phyloP scores from a whole-genome alignment of 2,888 invertebrate species.

The Eilema sororculum region DNA sequence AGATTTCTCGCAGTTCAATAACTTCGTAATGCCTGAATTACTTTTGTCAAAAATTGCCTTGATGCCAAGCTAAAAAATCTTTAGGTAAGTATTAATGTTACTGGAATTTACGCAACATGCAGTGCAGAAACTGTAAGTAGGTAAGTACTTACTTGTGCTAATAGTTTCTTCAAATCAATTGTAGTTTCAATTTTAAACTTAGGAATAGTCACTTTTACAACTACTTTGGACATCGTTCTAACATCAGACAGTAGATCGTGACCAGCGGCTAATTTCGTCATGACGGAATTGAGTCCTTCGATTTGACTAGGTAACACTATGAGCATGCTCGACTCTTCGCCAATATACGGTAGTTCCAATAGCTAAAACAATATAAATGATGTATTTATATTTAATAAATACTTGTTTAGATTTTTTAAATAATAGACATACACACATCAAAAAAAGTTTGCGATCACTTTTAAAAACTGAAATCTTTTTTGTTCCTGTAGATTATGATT shows the following conservation, averaged over 20 bases:
- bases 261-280: constrained; percentile 86
- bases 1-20: constrained; percentile 80
- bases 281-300: constrained; percentile 88
- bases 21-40: constrained; percentile 89
- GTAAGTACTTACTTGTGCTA: constrained; percentile 87
- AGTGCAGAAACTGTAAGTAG: neutral
- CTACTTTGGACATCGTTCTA: constrained; percentile 75
- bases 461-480: no score
- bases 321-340: constrained; percentile 90
- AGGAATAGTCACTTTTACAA: constrained; percentile 91
- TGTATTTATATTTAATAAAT: no score
- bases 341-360: constrained; percentile 91
- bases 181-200: constrained; percentile 93
- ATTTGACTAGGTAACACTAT: constrained; percentile 91
- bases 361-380: constrained; percentile 83
- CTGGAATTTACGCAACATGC: neutral
- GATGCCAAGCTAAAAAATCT: constrained; percentile 89
- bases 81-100: neutral
- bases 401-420: no score
- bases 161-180: constrained; percentile 87
- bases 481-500: no score
- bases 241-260: constrained; percentile 85
- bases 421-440: no score
- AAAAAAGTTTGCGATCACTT: no score
- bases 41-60: constrained; percentile 86